Base-by-base conservation (phyloP, 2,113 vertebrate species). In the zebrafish (Danio rerio) region DNA sequence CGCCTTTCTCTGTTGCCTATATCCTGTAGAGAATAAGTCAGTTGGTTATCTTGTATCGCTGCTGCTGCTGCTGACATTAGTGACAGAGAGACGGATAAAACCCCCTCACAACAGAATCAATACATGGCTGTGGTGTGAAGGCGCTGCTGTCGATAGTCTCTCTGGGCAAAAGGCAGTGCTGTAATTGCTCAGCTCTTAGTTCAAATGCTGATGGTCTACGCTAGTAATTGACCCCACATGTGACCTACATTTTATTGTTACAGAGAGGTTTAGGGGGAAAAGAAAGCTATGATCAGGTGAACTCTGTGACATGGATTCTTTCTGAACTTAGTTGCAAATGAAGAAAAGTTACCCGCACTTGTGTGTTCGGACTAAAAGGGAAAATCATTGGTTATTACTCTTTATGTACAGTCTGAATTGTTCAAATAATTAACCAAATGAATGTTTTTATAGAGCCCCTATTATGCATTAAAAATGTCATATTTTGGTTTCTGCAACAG, bases 91-190 rank as follows among this genome's bases (percentile, higher is more conserved):
- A 21, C 31, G 43, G 31, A 74, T 55, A 43, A 77, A 50, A 20
- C 16, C 7, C 72, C n/a, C 31, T 31, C 55, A 75, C 72, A 59
- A 62, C 58, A 53, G 8, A 78, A 63, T 78, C 47, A 42, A 78
- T 78, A 52, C 6, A 6, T 7, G 9, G 8, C 0, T 13, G 6
- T n/a, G 21, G 59, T 7, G 5, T 50, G 12, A 21, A 62, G 74
- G 43, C 18, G 5, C 7, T 52, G 8, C 47, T 18, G 20, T 78
- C 20, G 4, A 42, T 31, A 65, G 20, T 65, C 59, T 77, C 42
- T 20, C 4, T 77, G 12, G n/a, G 16, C 2, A 53, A 18, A n/a
- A 7, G 20, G 45, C 20, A 12, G 45, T 65, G 74, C 58, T 50
- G 52, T 50, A 77, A 63, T 63, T 50, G 58, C 43, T 50, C 7